These are phyloP conservation scores for Nymphalis c-album DNA, from an alignment of 2,888 invertebrate species.

Conservation along the genomic window DNA sequence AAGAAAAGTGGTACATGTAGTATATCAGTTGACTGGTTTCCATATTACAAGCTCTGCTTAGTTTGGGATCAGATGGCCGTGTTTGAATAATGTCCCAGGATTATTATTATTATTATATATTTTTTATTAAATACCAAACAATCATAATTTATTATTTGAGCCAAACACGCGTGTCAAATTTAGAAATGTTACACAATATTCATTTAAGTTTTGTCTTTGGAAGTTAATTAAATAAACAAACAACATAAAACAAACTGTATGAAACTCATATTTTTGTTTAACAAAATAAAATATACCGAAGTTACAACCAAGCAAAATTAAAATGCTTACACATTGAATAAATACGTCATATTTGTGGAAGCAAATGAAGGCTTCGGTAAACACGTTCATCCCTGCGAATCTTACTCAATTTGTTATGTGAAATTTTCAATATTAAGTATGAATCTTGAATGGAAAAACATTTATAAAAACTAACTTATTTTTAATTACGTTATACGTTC, in stretches of 20 bases:
- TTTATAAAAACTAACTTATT: too few species aligned
- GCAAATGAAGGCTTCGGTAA: constrained; percentile 23
- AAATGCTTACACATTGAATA: constrained; percentile 7
- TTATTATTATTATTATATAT: too few species aligned
- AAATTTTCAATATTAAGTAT: constrained; percentile 9
- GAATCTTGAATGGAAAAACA: background rate
- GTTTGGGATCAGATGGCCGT: too few species aligned
- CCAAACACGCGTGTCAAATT: too few species aligned
- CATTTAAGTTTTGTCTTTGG: background rate
- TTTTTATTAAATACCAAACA: too few species aligned
- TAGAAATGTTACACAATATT: too few species aligned
- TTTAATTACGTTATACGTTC: too few species aligned
- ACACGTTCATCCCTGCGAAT: constrained; percentile 4
- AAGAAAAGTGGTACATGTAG: too few species aligned
- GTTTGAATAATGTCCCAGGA: too few species aligned
- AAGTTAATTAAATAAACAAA: background rate
- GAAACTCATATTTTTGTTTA: background rate
- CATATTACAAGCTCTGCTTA: too few species aligned
- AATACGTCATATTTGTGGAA: constrained; percentile 14
- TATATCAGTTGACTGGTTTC: too few species aligned
- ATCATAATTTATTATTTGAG: too few species aligned
- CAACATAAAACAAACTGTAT: background rate
- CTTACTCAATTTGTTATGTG: constrained; percentile 7
- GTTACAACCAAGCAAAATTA: constrained; percentile 1
- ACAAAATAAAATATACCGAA: constrained; percentile 1